Base-by-base conservation (phyloP, 2,113 vertebrate species). In the Bombycilla garrulus region DNA sequence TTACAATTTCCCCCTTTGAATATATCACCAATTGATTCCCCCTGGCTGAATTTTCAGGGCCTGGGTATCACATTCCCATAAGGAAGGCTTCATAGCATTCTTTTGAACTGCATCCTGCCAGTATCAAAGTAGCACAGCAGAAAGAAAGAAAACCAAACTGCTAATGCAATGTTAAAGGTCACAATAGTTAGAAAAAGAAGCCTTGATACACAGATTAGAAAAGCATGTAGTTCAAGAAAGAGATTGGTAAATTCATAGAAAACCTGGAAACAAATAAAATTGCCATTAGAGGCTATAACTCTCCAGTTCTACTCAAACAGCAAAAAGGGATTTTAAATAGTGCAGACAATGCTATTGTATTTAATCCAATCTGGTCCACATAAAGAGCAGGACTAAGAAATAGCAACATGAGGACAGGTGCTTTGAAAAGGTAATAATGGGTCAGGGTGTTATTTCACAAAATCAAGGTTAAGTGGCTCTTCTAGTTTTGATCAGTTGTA, bases 131-230 rank as follows among this genome's bases (percentile, higher is more conserved):
- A 78, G 61, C 74, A 60, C 42, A 87, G 71, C 72, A 95, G 81
- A 96, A 97, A 97, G 79, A 93, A 96, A 97, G 96, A 81, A 93
- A 96, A 97, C 96, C 96, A 87, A 25, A 53, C 24, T 9, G 50
- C 25, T 12, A 36, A 66, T 31, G 77, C 40, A 54, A 24, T 44
- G 20, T 54, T 66, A 45, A 54, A 80, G 54, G 61, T 45, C 61
- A 29, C 40, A 45, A 36, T 31, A 54, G 38, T 31, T 36, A 54
- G 73, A 94, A 78, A 96, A 95, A 80, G 60, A 91, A 93, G 76
- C 69, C 48, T 93, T 90, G 38, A 62, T 80, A 66, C 22, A 2
- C n/a, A 84, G 70, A 79, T 92, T 96, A 96, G 78, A 95, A 95
- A 88, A 96, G 67, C 66, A 45, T 6, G 28, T 20, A 79, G 73